Conservation (phyloP, 1,140 invertebrate species). For the Bombyx mandarina region DNA sequence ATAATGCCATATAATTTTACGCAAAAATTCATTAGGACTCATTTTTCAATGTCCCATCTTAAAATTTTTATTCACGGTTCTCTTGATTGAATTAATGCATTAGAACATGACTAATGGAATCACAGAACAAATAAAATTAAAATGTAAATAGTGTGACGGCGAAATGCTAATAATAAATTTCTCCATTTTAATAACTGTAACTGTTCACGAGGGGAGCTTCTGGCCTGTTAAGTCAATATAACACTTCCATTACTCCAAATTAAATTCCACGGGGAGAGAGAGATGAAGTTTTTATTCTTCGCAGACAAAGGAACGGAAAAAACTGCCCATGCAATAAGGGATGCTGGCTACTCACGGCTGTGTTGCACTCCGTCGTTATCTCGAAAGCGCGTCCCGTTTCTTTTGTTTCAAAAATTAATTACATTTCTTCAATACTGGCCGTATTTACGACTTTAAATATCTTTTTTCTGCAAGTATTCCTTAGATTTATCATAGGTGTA, state of each 20-base stretch:
- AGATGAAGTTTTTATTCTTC: constrained; percentile 67
- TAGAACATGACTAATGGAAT: constrained; percentile 63
- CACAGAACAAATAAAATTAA: constrained; percentile 69
- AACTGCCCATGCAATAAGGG: constrained; percentile 35
- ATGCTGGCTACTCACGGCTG: constrained; percentile 16
- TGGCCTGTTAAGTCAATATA: constrained; percentile 71
- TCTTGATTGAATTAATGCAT: constrained; percentile 54
- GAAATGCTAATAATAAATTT: constrained; percentile 70
- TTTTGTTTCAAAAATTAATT: no score
- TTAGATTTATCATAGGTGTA: no score
- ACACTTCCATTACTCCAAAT: constrained; percentile 71
- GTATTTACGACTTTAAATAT: no score
- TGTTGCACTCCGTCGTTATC: constrained; percentile 13
- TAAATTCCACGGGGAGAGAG: constrained; percentile 68
- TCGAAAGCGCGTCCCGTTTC: no score
- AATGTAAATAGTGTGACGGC: constrained; percentile 66
- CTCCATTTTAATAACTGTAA: constrained; percentile 70
- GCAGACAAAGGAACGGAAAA: constrained; percentile 55
- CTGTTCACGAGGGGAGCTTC: constrained; percentile 56
- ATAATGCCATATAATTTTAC: no score
- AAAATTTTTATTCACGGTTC: constrained; percentile 22
- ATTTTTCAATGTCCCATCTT: constrained; percentile 9
- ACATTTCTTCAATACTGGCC: no score
- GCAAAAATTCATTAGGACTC: no score
- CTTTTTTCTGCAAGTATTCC: no score